Evolutionary conservation across 2,113 vertebrate species (phyloP).

Genomic region (Chelonoidis abingdonii): DNA sequence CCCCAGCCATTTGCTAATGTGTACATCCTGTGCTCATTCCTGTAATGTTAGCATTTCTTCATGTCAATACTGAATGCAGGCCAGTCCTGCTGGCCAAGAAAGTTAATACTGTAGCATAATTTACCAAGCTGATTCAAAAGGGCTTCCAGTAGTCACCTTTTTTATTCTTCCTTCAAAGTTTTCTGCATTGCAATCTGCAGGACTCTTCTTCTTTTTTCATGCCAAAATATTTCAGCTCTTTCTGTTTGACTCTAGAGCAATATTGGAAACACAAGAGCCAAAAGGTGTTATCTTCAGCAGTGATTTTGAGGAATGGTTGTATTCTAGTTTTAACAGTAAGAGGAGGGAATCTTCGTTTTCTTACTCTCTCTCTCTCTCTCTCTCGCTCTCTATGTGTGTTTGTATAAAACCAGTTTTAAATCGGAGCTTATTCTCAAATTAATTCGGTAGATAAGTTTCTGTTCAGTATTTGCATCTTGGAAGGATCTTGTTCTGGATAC

Average conservation of each 20-base stretch:
- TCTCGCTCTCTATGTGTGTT: not conserved
- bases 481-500: conserved; percentile 44
- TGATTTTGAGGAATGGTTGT: conserved; percentile 8
- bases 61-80: conserved; percentile 1
- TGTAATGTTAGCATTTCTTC: not conserved
- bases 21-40: not conserved
- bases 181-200: not conserved
- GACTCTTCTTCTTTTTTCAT: not conserved
- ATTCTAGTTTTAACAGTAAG: not conserved
- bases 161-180: conserved; percentile 42
- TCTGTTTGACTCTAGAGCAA: conserved; percentile 8
- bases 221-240: not conserved
- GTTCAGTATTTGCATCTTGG: conserved; percentile 40
- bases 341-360: not conserved
- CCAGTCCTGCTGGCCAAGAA: conserved; percentile 5
- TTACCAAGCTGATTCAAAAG: not conserved
- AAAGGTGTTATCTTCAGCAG: not conserved
- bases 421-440: conserved; percentile 33
- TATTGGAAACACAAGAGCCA: not conserved
- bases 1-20: not conserved
- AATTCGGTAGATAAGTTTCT: conserved; percentile 55
- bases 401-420: conserved; percentile 45
- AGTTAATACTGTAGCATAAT: not conserved
- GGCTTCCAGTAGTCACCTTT: not conserved
- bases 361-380: not conserved